These are phyloP conservation scores for Muscicapa striata DNA, from an alignment of 2,797 vertebrate genomes.

Conservation along the genomic window DNA sequence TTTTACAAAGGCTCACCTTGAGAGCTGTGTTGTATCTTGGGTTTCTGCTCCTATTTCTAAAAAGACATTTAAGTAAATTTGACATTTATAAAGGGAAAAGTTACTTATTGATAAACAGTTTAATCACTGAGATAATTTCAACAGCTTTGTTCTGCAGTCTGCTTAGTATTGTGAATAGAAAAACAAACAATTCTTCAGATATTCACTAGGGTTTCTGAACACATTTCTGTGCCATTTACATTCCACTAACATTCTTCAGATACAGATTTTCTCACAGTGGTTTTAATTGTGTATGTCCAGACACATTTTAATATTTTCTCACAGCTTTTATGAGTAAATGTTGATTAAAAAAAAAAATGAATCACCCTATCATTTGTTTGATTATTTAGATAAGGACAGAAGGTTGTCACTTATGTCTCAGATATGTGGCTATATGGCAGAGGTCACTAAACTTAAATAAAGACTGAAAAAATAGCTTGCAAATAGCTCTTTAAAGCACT, in stretches of 20 bases:
- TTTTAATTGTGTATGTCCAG: not conserved
- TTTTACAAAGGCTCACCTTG: not conserved
- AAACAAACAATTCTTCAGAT: not conserved
- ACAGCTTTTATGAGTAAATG: not conserved
- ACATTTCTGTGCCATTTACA: not conserved
- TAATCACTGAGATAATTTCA: not conserved
- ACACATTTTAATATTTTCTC: not conserved
- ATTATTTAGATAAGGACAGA: not conserved
- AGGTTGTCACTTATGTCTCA: not conserved
- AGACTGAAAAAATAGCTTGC: not conserved
- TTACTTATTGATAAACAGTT: not conserved
- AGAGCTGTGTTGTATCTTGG: not conserved
- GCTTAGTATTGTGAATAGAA: not conserved
- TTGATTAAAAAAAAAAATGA: not conserved
- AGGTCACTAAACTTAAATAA: not conserved
- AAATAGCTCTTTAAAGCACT: not conserved
- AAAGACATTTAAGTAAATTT: not conserved
- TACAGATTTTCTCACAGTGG: not conserved
- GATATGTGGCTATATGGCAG: not conserved
- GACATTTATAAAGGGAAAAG: not conserved
- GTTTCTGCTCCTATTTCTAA: not conserved
- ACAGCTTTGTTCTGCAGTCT: not conserved
- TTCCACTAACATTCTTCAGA: not conserved
- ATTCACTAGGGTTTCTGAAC: not conserved
- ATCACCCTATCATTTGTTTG: not conserved